Percentiles rank a stretch among this genome's conserved stretches.
Evolutionary conservation across 2,888 invertebrate genomes (phyloP).

Genomic region (Mechanitis mazaeus): DNA sequence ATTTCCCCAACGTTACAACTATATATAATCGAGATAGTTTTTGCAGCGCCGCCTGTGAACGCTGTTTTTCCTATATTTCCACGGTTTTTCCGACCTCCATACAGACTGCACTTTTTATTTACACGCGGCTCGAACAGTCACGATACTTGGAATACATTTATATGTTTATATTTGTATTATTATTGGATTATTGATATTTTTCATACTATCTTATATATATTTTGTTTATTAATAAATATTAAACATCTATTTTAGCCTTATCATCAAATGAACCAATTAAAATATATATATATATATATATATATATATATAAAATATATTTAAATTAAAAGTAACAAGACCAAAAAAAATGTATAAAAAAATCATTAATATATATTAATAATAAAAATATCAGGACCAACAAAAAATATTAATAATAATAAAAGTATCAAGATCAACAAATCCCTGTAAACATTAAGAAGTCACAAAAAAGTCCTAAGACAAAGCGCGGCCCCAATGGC

Average conservation of each 20-base stretch:
- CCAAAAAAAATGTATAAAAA: background rate
- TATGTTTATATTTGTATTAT: background rate
- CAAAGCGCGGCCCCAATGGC: constrained; percentile 51
- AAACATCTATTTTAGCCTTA: no score
- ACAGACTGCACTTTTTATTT: constrained; percentile 25
- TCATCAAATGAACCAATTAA: no score
- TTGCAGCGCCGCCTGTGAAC: constrained; percentile 50
- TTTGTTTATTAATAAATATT: no score
- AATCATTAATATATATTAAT: no score
- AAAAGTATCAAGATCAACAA: constrained; percentile 41
- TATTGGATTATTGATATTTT: background rate
- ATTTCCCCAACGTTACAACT: background rate
- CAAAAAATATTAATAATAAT: constrained; percentile 3
- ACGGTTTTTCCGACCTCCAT: constrained; percentile 65
- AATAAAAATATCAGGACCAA: background rate
- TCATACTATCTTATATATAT: no score
- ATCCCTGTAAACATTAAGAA: constrained; percentile 41
- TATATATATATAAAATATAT: no score
- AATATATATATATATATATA: no score
- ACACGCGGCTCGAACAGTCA: constrained; percentile 16
- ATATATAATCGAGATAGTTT: constrained; percentile 15
- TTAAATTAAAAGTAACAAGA: background rate
- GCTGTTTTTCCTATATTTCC: constrained; percentile 66
- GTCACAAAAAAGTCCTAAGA: constrained; percentile 52
- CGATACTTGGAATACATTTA: constrained; percentile 38